phyloP scores from a whole-genome alignment of 1,140 invertebrate species.

The Vollenhovia emeryi region DNA sequence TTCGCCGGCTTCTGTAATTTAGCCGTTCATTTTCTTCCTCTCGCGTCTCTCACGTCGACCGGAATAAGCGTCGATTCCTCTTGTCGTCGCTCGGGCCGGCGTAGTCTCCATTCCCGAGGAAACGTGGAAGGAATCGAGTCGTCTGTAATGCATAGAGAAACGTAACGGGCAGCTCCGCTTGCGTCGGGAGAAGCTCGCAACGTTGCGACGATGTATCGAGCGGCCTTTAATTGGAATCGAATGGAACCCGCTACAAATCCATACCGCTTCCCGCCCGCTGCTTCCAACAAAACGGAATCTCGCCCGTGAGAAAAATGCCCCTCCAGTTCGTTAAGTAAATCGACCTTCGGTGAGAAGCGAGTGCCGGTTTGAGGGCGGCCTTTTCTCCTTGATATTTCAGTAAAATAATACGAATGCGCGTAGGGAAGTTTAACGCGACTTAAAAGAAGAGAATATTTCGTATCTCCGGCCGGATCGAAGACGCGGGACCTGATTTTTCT shows the following conservation, averaged over 20 bases:
- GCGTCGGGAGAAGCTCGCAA: slow-evolving; percentile 5
- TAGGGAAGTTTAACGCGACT: not conserved
- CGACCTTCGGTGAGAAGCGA: slow-evolving; percentile 40
- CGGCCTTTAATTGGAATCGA: slow-evolving; percentile 64
- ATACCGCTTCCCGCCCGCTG: slow-evolving; percentile 32
- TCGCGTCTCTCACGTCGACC: not conserved
- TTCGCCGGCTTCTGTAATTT: not conserved
- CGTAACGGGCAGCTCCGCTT: not conserved
- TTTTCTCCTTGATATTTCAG: slow-evolving; percentile 1
- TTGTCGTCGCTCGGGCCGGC: not conserved
- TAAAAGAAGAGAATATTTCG: slow-evolving; percentile 19
- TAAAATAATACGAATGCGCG: slow-evolving; percentile 18
- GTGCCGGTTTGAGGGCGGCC: not conserved
- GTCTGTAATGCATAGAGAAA: slow-evolving; percentile 15
- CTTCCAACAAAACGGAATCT: slow-evolving; percentile 18
- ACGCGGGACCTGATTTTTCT: slow-evolving; percentile 10
- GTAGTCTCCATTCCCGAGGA: not conserved
- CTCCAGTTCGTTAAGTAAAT: slow-evolving; percentile 50
- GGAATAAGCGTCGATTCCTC: not conserved
- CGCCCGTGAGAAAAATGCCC: slow-evolving; percentile 24
- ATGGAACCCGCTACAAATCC: slow-evolving; percentile 21
- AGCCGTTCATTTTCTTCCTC: not conserved
- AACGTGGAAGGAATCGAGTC: slow-evolving; percentile 9
- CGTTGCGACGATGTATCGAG: slow-evolving; percentile 27
- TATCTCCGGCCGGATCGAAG: not conserved